Conservation (phyloP, 2,113 vertebrate species). For the Oceanodroma tethys region DNA sequence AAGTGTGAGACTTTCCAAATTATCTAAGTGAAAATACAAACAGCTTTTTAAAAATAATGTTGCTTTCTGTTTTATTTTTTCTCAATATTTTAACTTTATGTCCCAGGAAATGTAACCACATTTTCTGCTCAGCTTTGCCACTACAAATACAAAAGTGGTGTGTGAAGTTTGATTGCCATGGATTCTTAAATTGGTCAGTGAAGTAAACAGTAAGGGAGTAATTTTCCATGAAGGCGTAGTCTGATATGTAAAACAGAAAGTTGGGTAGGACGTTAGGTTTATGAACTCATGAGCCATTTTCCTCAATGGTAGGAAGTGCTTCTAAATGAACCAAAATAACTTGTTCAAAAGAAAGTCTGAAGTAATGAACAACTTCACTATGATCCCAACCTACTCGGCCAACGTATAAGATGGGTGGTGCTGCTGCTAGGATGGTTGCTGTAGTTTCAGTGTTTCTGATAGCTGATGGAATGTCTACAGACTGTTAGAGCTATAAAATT, state of each 20-base stretch:
- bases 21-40: background rate
- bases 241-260: background rate
- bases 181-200: background rate
- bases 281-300: background rate
- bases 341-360: background rate
- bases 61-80: background rate
- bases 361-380: background rate
- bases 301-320: background rate
- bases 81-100: background rate
- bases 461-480: constrained; percentile 42
- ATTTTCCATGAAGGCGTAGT: background rate
- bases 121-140: background rate
- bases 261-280: background rate
- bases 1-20: background rate
- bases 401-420: background rate
- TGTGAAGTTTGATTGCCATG: background rate
- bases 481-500: background rate
- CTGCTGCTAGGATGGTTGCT: background rate
- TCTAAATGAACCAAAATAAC: background rate
- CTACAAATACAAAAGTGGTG: background rate
- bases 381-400: background rate
- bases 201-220: background rate
- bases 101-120: background rate
- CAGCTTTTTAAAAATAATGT: background rate
- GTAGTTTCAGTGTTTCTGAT: background rate